Percentiles rank a stretch among this genome's conserved stretches.
Conservation (phyloP, 2,113 vertebrate species). For the Mobula birostris region DNA sequence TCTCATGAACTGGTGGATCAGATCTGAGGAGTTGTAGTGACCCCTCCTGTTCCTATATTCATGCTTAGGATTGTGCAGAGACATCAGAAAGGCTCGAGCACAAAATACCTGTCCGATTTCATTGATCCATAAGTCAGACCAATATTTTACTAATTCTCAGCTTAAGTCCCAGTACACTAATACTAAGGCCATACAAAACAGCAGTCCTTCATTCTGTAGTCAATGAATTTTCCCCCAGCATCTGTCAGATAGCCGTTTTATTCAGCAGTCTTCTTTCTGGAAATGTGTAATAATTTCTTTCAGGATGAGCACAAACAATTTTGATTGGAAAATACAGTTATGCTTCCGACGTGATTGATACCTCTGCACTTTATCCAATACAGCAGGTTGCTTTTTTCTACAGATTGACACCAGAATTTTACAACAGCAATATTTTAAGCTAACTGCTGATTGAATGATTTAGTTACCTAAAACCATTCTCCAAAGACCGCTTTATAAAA, state of each 20-base stretch:
- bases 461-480: conserved; percentile 23
- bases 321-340: conserved; percentile 5
- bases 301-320: neutral
- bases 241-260: neutral
- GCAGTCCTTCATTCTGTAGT: neutral
- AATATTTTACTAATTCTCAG: neutral
- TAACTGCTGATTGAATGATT: conserved; percentile 30
- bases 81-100: neutral
- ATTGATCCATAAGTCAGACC: neutral
- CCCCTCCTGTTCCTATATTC: no score
- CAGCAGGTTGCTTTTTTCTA: neutral
- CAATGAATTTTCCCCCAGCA: neutral
- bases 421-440: neutral
- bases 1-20: no score
- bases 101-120: neutral
- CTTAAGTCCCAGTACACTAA: neutral
- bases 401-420: neutral
- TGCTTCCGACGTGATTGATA: neutral
- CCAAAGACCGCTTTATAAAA: conserved; percentile 36
- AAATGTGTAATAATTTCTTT: conserved; percentile 19
- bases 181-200: neutral
- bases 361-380: neutral
- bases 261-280: neutral
- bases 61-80: neutral
- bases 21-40: no score